Percentiles rank a stretch among this genome's conserved stretches.
Conservation (phyloP, 2,888 invertebrate genomes). For the Monoplex corrugatus region DNA sequence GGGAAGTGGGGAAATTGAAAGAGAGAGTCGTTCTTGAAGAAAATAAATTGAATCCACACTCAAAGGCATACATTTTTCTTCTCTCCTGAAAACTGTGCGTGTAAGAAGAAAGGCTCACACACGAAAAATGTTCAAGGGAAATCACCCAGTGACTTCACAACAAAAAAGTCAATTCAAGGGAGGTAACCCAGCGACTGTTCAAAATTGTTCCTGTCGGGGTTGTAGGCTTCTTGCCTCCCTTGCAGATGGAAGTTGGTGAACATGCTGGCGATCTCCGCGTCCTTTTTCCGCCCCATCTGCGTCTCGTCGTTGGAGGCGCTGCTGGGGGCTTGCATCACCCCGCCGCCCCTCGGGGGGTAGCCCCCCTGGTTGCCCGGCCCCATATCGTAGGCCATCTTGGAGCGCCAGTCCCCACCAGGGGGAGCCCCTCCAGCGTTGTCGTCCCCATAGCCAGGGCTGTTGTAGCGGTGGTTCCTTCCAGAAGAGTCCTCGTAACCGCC, state of each 20-base stretch:
- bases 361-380: slow-evolving; percentile 33
- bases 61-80: too few relatives aligned
- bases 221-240: slow-evolving; percentile 40
- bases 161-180: slow-evolving; percentile 59
- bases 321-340: slow-evolving; percentile 53
- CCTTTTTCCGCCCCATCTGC: slow-evolving; percentile 56
- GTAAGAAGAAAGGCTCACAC: neutral
- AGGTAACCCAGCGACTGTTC: slow-evolving; percentile 75
- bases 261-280: slow-evolving; percentile 71
- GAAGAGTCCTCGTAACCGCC: slow-evolving; percentile 26
- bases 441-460: neutral
- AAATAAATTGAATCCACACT: too few relatives aligned
- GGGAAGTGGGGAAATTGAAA: too few relatives aligned
- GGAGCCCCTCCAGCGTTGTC: neutral
- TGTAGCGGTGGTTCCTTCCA: slow-evolving; percentile 10
- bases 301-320: slow-evolving; percentile 38
- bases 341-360: neutral
- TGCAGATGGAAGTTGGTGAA: slow-evolving; percentile 62
- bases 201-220: slow-evolving; percentile 64
- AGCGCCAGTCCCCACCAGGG: slow-evolving; percentile 16
- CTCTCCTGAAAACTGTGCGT: too few relatives aligned
- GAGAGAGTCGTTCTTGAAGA: too few relatives aligned
- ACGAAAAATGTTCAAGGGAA: neutral
- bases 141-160: neutral
- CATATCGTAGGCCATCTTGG: slow-evolving; percentile 42